phyloP scores from a whole-genome alignment of 2,113 vertebrate species.

The Dermatemys mawii region DNA sequence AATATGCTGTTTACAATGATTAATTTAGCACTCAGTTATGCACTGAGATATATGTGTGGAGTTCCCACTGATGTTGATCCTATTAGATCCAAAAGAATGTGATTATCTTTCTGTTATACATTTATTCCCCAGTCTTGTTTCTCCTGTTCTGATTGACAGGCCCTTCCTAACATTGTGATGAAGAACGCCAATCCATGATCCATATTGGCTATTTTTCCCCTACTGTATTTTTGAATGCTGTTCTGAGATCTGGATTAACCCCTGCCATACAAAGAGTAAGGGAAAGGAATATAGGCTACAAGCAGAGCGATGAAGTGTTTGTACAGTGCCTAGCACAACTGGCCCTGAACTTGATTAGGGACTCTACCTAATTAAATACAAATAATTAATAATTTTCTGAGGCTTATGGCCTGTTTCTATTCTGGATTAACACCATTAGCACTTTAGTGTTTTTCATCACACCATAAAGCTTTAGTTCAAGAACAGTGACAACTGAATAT shows the following conservation, averaged over 20 bases:
- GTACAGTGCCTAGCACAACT: neutral
- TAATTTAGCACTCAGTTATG: neutral
- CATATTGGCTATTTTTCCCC: neutral
- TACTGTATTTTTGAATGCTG: neutral
- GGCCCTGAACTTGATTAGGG: neutral
- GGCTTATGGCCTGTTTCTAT: neutral
- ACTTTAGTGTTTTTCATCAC: neutral
- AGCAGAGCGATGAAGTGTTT: neutral
- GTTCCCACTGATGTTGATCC: neutral
- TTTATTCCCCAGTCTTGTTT: neutral
- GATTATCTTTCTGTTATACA: neutral
- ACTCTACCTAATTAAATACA: neutral
- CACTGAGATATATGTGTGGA: neutral
- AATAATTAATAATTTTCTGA: constrained; percentile 18
- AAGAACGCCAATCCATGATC: neutral
- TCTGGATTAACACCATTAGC: constrained; percentile 28
- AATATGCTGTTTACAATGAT: neutral
- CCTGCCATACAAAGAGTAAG: neutral
- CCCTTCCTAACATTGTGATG: neutral
- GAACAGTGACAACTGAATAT: neutral
- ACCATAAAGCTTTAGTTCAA: constrained; percentile 28
- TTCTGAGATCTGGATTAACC: neutral
- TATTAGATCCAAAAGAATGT: neutral
- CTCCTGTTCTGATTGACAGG: neutral
- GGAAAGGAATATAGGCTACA: neutral